Evolutionary conservation across 2,797 vertebrate genomes (phyloP).

Genomic region (Balearica regulorum): DNA sequence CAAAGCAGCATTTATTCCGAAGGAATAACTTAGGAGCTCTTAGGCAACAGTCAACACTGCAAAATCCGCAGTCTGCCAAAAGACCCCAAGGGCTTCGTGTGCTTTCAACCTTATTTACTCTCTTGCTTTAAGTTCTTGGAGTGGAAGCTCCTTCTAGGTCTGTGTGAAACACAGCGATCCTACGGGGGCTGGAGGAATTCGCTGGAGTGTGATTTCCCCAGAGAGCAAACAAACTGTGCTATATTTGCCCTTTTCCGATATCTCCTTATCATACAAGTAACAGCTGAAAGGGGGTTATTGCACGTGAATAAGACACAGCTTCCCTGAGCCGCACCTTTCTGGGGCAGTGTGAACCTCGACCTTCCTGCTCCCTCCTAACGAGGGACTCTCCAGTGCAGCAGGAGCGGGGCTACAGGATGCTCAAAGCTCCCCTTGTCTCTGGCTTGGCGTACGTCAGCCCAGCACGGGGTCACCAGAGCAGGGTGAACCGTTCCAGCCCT

Average conservation of each 20-base stretch:
- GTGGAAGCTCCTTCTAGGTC: slow-evolving; percentile 30
- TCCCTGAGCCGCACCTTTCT: background rate
- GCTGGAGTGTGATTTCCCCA: background rate
- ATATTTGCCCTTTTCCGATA: background rate
- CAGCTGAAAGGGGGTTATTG: background rate
- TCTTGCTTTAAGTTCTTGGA: slow-evolving; percentile 6
- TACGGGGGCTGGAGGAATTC: background rate
- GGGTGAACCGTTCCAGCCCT: background rate
- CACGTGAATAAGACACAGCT: background rate
- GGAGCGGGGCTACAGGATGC: background rate
- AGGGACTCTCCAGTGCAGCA: background rate
- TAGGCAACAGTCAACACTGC: slow-evolving; percentile 47
- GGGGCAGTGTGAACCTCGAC: fast-evolving
- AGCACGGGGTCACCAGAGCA: background rate
- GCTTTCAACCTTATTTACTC: slow-evolving; percentile 59
- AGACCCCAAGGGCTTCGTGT: slow-evolving; percentile 1
- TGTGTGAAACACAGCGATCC: background rate
- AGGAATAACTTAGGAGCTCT: slow-evolving; percentile 46
- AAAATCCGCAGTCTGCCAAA: slow-evolving; percentile 36
- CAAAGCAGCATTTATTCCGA: background rate
- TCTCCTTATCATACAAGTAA: background rate
- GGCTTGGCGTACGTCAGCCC: background rate
- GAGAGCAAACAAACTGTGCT: background rate
- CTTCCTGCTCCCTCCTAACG: background rate
- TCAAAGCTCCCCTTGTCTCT: background rate